Conservation (phyloP, 2,888 invertebrate species). For the Micropterix aruncella region DNA sequence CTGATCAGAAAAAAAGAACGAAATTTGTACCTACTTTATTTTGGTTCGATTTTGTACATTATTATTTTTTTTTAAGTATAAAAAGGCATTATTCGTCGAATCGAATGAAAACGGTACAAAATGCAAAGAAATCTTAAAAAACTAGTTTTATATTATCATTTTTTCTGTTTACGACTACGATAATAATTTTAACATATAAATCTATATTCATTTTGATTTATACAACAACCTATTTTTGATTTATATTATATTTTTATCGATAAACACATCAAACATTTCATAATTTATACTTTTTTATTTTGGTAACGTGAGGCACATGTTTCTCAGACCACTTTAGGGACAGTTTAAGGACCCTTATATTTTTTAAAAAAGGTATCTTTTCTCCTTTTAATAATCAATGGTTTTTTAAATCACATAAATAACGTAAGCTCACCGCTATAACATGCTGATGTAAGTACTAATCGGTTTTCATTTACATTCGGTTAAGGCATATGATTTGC, state of each 20-base stretch:
- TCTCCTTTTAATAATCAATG: not conserved
- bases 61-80: no score
- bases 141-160: not conserved
- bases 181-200: not conserved
- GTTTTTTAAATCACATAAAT: not conserved
- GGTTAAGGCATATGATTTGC: no score
- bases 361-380: no score
- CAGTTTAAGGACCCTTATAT: not conserved
- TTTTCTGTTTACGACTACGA: not conserved
- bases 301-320: constrained; percentile 13
- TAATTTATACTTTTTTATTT: constrained; percentile 7
- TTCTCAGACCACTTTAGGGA: constrained; percentile 10
- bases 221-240: not conserved
- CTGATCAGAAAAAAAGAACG: no score
- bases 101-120: not conserved
- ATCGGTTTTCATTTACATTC: no score
- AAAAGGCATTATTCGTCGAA: no score
- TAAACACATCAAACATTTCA: constrained; percentile 1
- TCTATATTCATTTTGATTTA: not conserved
- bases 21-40: no score
- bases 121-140: not conserved
- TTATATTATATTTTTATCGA: not conserved
- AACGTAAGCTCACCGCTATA: not conserved
- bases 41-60: no score
- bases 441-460: no score